Conservation (phyloP, 2,797 vertebrate genomes). For the Ciconia nigra region DNA sequence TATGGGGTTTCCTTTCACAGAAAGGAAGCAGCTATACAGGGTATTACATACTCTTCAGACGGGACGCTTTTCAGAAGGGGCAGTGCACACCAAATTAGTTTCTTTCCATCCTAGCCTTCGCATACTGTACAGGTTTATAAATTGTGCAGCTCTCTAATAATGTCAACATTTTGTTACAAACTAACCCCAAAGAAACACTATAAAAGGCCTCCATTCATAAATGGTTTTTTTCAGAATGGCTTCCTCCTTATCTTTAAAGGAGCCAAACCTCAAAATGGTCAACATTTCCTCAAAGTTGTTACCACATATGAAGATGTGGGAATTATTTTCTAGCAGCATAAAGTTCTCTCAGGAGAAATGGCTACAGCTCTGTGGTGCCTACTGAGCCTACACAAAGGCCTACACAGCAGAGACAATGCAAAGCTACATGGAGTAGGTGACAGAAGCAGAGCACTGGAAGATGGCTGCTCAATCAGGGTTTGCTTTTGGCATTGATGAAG, state of each 20-base stretch:
- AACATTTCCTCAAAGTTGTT: neutral
- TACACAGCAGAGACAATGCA: neutral
- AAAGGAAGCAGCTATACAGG: neutral
- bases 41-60: neutral
- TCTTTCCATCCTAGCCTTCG: neutral
- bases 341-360: neutral
- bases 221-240: neutral
- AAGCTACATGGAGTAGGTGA: neutral
- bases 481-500: neutral
- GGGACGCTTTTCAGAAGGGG: neutral
- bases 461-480: neutral
- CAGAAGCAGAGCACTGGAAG: neutral
- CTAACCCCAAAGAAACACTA: neutral
- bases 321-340: neutral
- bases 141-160: neutral
- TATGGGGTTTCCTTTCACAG: neutral
- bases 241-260: neutral
- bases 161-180: neutral
- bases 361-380: neutral
- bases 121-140: neutral
- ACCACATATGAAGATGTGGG: neutral
- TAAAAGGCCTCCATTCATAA: neutral
- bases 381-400: neutral
- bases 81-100: neutral
- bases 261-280: neutral